Percentiles rank a stretch among this genome's conserved stretches.
phyloP scores from a whole-genome alignment of 2,797 vertebrate species.

The Meda fulgida region DNA sequence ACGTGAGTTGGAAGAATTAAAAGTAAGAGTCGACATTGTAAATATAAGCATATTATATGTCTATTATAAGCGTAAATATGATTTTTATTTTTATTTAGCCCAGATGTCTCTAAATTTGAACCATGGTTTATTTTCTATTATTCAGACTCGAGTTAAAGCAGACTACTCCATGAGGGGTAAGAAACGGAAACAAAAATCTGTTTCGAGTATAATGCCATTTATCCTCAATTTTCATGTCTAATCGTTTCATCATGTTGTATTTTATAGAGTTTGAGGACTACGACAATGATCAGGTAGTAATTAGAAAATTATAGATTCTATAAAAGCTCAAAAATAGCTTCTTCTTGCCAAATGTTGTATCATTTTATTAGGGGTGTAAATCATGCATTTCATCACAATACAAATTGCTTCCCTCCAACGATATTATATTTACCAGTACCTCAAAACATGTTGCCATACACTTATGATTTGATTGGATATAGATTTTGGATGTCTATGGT shows the following conservation, averaged over 20 bases:
- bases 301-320: background rate
- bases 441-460: background rate
- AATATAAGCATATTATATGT: background rate
- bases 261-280: conserved; percentile 6
- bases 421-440: background rate
- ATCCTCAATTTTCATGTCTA: background rate
- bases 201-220: background rate
- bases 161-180: conserved; percentile 61
- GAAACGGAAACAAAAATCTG: background rate
- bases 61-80: background rate
- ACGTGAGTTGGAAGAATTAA: conserved; percentile 32
- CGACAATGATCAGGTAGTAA: conserved; percentile 20
- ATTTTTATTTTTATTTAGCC: background rate
- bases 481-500: background rate
- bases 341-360: background rate
- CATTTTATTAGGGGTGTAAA: background rate
- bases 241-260: conserved; percentile 2
- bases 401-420: background rate
- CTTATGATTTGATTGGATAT: background rate
- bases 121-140: background rate
- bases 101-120: background rate
- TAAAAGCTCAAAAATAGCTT: background rate
- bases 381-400: background rate
- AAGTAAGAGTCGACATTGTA: conserved; percentile 26
- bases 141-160: conserved; percentile 59